Evolutionary conservation across 2,888 invertebrate genomes (phyloP), one percentile per base, ranked within the genome.

Genomic region (Chalcis sispes): DNA sequence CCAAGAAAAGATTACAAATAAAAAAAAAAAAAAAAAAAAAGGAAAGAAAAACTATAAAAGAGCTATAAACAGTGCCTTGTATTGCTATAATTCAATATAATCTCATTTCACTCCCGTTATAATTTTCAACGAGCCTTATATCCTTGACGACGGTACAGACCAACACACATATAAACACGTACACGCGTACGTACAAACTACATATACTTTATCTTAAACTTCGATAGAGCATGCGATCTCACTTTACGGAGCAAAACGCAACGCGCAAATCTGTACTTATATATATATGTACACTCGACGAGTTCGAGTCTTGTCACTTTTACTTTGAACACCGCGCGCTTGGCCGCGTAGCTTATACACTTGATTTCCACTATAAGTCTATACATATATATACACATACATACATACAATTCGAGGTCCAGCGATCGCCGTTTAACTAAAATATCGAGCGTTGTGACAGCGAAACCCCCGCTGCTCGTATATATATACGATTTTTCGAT

Each of bases 271-370:
- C 32, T 8, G 32, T 32, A 5, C 32, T 8, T 32, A 3, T 32
- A 8, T 3, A 3, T n/a, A 15, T 27, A 27, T 1, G 54, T 27
- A 54, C 25, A 54, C 25, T 5, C 61, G 15, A 0, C 20, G 25
- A n/a, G 32, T 7, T 20, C 48, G 4, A 52, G 27, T n/a, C n/a
- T n/a, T 62, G 62, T 71, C 71, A 71, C 71, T 71, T 71, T 71
- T 71, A 71, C 71, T 56, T 23, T 36, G 27, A 1, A 0, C 42
- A n/a, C 10, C 50, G 18, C 46, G 42, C 42, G 23, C 46, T 23
- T 8, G 36, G 10, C 8, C n/a, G 13, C 62, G 62, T 20, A 18
- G 32, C 4, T 36, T 36, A 18, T 36, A 32, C 36, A 18, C 32
- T 1, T 18, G 32, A 4, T 20, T 10, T 10, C 36, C n/a, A n/a